Conservation (phyloP, 2,888 invertebrate genomes). For the Dendrolimus houi region DNA sequence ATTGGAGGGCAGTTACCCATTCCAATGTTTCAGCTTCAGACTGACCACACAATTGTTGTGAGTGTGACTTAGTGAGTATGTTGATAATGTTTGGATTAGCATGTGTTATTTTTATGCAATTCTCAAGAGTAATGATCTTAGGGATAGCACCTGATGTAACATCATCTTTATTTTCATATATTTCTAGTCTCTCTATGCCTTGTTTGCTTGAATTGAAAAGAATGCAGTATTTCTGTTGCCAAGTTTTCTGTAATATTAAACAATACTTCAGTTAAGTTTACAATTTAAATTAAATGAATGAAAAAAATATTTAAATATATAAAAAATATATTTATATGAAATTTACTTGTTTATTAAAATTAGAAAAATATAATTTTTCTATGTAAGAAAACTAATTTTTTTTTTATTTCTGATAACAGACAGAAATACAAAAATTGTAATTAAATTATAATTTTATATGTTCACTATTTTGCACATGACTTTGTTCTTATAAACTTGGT, state of each 20-base stretch:
- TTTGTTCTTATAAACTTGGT: too few species aligned
- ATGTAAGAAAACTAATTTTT: too few species aligned
- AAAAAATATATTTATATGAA: background rate
- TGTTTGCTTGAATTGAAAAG: constrained; percentile 89
- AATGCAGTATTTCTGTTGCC: constrained; percentile 87
- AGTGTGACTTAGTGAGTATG: constrained; percentile 86
- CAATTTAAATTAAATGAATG: background rate
- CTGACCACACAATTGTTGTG: constrained; percentile 75
- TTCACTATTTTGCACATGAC: too few species aligned
- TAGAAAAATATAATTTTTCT: too few species aligned
- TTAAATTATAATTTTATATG: too few species aligned
- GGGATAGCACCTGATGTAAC: constrained; percentile 77
- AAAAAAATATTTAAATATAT: background rate
- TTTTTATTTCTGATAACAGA: too few species aligned
- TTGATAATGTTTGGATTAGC: constrained; percentile 78
- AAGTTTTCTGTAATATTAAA: constrained; percentile 81
- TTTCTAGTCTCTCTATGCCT: constrained; percentile 90
- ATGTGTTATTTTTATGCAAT: constrained; percentile 90
- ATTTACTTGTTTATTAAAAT: too few species aligned
- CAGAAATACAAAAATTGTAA: too few species aligned
- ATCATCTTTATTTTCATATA: constrained; percentile 89
- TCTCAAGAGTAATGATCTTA: constrained; percentile 89
- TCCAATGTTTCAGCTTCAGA: constrained; percentile 83
- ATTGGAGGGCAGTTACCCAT: constrained; percentile 88
- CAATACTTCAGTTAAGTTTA: constrained; percentile 3